phyloP scores from a whole-genome alignment of 1,140 invertebrate species.

The Aphaenogaster ashmeadi region DNA sequence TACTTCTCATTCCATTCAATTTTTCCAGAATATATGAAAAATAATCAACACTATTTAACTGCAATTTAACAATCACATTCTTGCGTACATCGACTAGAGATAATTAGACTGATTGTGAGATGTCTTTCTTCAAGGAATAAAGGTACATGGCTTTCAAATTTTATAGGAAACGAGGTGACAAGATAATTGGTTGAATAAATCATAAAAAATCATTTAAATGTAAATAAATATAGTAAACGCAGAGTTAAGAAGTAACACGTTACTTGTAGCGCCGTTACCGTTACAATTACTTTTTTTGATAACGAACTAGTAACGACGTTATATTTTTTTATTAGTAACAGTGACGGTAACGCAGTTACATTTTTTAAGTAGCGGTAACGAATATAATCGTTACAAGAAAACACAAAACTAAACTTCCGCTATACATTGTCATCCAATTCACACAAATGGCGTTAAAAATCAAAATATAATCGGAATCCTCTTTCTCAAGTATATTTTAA shows the following conservation, averaged over 20 bases:
- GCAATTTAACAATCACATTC: not conserved
- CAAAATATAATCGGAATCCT: not conserved
- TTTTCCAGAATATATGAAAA: not conserved
- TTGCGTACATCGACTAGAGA: not conserved
- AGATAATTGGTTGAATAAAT: no score
- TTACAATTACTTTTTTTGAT: no score
- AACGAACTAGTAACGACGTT: no score
- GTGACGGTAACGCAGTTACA: no score
- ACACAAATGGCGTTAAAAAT: not conserved
- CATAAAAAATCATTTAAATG: no score
- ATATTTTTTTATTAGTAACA: no score
- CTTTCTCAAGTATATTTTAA: not conserved
- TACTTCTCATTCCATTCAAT: not conserved
- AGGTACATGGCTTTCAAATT: not conserved
- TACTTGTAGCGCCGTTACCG: no score
- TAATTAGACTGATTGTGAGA: not conserved
- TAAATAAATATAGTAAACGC: no score
- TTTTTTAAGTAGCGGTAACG: no score
- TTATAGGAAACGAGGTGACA: not conserved
- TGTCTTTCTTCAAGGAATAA: not conserved
- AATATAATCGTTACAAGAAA: not conserved
- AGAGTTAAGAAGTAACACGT: no score
- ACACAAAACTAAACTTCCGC: not conserved
- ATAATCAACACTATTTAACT: not conserved
- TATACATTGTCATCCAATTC: not conserved